phyloP scores from a whole-genome alignment of 2,797 vertebrate genomes.

The Octomys mimax region DNA sequence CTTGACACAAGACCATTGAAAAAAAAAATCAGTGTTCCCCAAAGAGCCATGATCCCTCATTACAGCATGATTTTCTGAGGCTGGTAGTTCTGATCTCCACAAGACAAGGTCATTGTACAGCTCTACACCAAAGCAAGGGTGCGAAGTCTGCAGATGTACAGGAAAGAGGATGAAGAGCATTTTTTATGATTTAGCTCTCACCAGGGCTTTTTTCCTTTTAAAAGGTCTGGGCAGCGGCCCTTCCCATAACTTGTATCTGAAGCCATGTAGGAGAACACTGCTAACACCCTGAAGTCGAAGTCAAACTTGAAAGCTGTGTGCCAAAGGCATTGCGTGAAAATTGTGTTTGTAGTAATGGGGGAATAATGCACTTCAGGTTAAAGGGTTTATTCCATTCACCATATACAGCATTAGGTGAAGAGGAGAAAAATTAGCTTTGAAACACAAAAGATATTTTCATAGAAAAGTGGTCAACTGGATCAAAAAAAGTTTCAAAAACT shows the following conservation, averaged over 20 bases:
- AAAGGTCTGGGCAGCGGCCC: background rate
- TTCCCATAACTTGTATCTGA: background rate
- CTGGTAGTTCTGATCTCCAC: slow-evolving; percentile 21
- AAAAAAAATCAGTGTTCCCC: slow-evolving; percentile 17
- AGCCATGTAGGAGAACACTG: background rate
- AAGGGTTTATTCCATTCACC: background rate
- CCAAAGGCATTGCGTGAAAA: background rate
- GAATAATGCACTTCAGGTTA: background rate
- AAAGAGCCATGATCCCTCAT: slow-evolving; percentile 35
- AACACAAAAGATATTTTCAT: background rate
- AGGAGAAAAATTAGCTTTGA: slow-evolving; percentile 18
- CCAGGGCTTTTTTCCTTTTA: background rate
- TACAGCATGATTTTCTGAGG: background rate
- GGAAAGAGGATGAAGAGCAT: background rate
- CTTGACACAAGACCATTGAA: slow-evolving; percentile 26
- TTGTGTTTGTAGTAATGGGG: background rate
- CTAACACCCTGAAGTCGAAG: background rate
- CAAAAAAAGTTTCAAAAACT: slow-evolving; percentile 52
- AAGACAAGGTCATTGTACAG: background rate
- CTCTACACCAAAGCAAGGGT: slow-evolving; percentile 26
- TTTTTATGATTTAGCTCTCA: slow-evolving; percentile 1
- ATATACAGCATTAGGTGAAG: background rate
- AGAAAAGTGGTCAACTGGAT: slow-evolving; percentile 29
- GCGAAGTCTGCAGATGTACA: background rate
- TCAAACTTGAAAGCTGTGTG: background rate